phyloP scores from a whole-genome alignment of 2,113 vertebrate species.

The Pycnonotus jocosus region DNA sequence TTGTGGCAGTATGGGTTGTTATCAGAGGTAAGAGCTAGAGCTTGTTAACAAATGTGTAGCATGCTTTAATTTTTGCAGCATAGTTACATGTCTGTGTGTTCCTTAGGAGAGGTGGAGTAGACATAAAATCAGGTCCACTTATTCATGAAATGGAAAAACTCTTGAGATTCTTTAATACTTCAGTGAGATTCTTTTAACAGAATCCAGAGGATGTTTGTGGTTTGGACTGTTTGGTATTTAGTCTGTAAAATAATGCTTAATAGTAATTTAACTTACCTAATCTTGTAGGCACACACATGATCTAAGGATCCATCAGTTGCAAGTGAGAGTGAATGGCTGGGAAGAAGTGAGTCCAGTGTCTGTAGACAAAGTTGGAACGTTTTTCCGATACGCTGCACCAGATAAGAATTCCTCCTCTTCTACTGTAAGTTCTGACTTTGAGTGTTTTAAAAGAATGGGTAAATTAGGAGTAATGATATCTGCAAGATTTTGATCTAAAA shows the following conservation, averaged over 20 bases:
- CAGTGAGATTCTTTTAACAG: background rate
- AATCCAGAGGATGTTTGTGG: background rate
- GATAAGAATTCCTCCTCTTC: slow-evolving; percentile 89
- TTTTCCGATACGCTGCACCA: slow-evolving; percentile 94
- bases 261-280: background rate
- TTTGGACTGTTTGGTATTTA: background rate
- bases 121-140: background rate
- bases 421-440: slow-evolving; percentile 77
- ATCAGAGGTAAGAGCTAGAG: background rate
- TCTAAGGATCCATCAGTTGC: slow-evolving; percentile 91
- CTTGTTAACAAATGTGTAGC: background rate
- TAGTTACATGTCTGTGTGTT: background rate
- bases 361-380: slow-evolving; percentile 95
- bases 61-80: background rate
- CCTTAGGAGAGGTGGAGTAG: background rate
- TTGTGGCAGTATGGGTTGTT: background rate
- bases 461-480: background rate
- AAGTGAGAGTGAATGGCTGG: slow-evolving; percentile 95
- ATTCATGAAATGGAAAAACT: background rate
- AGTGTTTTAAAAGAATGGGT: background rate
- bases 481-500: background rate
- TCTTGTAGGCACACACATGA: slow-evolving; percentile 89
- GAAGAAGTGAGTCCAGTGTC: slow-evolving; percentile 96
- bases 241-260: background rate
- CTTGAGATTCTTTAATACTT: background rate